Base-by-base conservation (phyloP, 2,888 invertebrate genomes). In the Drosophila sordidapex region DNA sequence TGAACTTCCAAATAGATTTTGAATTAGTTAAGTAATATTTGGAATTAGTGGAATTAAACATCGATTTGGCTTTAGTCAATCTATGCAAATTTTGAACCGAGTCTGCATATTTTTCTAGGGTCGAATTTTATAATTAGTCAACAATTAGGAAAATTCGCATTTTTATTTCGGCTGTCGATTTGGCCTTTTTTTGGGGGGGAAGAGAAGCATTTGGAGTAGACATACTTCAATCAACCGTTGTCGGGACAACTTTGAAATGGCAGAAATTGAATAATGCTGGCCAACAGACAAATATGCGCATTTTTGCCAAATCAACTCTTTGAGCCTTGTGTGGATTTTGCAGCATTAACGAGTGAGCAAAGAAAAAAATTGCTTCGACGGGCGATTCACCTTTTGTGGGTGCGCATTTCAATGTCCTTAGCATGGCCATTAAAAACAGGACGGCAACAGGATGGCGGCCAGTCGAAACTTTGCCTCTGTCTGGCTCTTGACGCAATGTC, bases 241-340 rank as follows among this genome's bases (percentile, higher is more conserved):
- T n/a, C 51, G 54, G 65, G 43, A 61, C 65, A 80, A 77, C 64
- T 68, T 65, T 65, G 56, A 75, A 81, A 75, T 73, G 70, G 61
- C 76, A 79, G 75, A 74, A 78, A 74, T 54, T 29, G 38, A 48
- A 79, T 36, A 53, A 33, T 13, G 35, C 51, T 48, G 53, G 36
- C 38, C 65, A 57, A 53, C 64, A 68, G n/a, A 46, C 25, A 73
- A 65, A 48, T 25, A 74, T 77, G 21, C 49, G 25, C 38, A 64
- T 25, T 59, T 40, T 46, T 25, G n/a, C 29, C 40, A 58, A 57
- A 59, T 29, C 56, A 79, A 76, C 54, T 58, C 68, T 51, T 76
- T 68, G 71, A 38, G 15, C 2, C 15, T 36, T 35, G 38, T 21
- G 54, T 25, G 33, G n/a, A 29, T 11, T 43, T 51, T 31, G n/a